These are phyloP conservation scores for Polyommatus iphigenia DNA, from an alignment of 2,888 invertebrate species.

Conservation along the genomic window DNA sequence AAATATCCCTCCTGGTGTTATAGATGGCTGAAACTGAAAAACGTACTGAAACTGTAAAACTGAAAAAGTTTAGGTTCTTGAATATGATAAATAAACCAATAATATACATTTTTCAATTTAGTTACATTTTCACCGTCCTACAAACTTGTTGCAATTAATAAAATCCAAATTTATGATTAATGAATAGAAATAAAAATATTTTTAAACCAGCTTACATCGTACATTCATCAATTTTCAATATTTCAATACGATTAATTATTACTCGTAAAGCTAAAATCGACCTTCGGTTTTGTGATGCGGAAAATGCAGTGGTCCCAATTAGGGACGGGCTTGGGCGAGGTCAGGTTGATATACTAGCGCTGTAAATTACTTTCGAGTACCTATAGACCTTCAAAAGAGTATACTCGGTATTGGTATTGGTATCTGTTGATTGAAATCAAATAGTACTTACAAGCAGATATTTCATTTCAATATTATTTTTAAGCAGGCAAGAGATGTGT, in stretches of 20 bases:
- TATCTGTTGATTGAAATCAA: background rate
- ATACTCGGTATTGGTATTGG: background rate
- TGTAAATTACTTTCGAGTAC: background rate
- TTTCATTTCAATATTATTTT: background rate
- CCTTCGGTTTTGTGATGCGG: background rate
- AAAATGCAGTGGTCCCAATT: conserved; percentile 1
- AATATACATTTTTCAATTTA: background rate
- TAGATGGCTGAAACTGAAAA: no score
- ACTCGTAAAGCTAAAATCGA: background rate
- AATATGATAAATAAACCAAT: background rate
- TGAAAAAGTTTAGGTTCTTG: background rate
- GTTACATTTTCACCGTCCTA: background rate
- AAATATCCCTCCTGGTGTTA: no score
- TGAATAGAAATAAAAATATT: background rate
- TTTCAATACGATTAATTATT: background rate
- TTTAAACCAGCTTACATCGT: background rate
- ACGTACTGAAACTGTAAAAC: no score
- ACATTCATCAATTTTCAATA: background rate
- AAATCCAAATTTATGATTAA: background rate
- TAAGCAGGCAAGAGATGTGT: background rate
- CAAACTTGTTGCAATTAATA: background rate
- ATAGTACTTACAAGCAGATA: background rate
- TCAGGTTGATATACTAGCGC: background rate
- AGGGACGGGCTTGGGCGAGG: background rate
- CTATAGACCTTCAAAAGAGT: background rate